Evolutionary conservation across 2,113 vertebrate genomes (phyloP).

Genomic region (Corvus moneduloides): DNA sequence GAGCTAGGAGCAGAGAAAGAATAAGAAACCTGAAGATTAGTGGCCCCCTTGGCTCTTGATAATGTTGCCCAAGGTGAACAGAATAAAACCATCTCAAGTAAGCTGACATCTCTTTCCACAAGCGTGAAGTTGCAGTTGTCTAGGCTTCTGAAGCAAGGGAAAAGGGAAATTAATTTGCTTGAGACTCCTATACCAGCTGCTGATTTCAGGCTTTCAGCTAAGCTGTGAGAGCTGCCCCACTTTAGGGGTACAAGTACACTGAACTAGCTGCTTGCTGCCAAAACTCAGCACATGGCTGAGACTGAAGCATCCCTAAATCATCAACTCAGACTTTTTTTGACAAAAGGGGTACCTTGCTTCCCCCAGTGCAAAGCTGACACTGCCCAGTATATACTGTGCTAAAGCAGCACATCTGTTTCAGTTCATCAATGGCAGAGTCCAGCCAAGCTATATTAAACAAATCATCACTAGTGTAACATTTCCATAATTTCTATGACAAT

Average conservation of each 20-base stretch:
- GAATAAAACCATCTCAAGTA: neutral
- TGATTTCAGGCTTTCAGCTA: neutral
- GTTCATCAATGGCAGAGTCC: slow-evolving; percentile 38
- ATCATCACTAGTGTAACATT: slow-evolving; percentile 59
- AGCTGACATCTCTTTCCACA: neutral
- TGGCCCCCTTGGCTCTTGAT: neutral
- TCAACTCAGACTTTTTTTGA: neutral
- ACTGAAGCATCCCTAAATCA: neutral
- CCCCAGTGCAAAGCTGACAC: neutral
- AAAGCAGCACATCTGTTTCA: slow-evolving; percentile 56
- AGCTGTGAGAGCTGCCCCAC: neutral
- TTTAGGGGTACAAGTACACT: neutral
- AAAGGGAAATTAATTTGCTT: neutral
- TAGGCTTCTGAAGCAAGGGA: neutral
- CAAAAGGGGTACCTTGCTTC: neutral
- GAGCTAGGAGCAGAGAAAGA: neutral
- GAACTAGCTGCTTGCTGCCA: neutral
- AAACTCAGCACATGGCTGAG: neutral
- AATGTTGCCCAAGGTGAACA: neutral
- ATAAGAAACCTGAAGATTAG: neutral
- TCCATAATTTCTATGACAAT: slow-evolving; percentile 65
- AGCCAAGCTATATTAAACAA: slow-evolving; percentile 59
- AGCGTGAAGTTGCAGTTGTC: neutral
- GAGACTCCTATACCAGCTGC: neutral
- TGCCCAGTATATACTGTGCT: neutral